Evolutionary conservation across 2,888 invertebrate species (phyloP).

Genomic region (Tribolium freemani): DNA sequence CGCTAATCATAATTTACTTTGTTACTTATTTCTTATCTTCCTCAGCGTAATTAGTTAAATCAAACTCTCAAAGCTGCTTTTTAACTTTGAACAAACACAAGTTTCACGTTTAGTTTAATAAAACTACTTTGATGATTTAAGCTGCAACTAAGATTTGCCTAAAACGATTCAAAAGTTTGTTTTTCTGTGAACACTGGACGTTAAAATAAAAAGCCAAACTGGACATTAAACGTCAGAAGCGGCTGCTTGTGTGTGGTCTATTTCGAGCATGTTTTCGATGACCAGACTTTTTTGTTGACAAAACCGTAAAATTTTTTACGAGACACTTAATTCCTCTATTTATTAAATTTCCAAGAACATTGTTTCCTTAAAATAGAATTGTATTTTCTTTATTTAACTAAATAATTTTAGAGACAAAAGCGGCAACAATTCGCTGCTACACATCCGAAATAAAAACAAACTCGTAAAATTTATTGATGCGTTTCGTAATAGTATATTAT

Average conservation of each 20-base stretch:
- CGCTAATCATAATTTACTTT: constrained; percentile 41
- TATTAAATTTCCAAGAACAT: constrained; percentile 24
- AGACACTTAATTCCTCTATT: constrained; percentile 10
- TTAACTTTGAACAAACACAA: background rate
- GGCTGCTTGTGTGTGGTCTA: constrained; percentile 9
- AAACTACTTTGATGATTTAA: background rate
- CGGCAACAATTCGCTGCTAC: background rate
- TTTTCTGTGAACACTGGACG: background rate
- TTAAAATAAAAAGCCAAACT: background rate
- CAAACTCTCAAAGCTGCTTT: background rate
- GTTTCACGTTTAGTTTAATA: background rate
- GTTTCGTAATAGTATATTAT: too few species aligned
- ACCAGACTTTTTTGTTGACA: background rate
- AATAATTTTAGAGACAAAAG: too few species aligned
- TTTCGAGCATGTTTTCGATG: background rate
- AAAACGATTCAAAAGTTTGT: background rate
- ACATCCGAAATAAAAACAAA: constrained; percentile 8
- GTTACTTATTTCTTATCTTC: constrained; percentile 23
- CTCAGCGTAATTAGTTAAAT: background rate
- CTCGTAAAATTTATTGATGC: constrained; percentile 13
- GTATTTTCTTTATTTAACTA: too few species aligned
- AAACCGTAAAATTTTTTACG: constrained; percentile 10
- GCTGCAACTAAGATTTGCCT: background rate
- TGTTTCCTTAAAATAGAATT: background rate
- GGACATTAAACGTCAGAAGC: background rate